Evolutionary conservation across 1,140 invertebrate genomes (phyloP).

Genomic region (Mamestra configurata): DNA sequence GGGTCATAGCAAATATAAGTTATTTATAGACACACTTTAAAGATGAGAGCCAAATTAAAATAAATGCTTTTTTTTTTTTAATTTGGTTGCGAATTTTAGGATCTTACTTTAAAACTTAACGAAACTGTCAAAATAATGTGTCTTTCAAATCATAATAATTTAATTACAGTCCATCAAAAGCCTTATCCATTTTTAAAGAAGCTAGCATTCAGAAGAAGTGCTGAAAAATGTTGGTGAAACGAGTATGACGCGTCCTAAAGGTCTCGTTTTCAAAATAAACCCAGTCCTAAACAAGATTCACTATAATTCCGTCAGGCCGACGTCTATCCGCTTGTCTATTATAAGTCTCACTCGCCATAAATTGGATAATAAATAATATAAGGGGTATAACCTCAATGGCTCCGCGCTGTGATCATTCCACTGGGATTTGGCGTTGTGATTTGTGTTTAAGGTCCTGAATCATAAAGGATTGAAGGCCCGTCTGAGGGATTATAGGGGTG

Average conservation of each 20-base stretch:
- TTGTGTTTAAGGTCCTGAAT: conserved; percentile 46
- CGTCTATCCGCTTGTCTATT: conserved; percentile 26
- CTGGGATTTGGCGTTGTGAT: conserved; percentile 4
- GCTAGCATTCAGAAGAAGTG: too few species aligned
- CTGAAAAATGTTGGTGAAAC: too few species aligned
- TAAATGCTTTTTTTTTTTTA: too few species aligned
- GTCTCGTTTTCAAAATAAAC: neutral
- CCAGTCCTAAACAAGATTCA: neutral
- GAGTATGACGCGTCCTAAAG: neutral
- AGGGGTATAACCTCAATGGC: neutral
- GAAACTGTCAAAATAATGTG: too few species aligned
- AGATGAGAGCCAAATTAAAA: neutral
- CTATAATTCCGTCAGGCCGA: conserved; percentile 1
- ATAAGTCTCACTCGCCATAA: conserved; percentile 17
- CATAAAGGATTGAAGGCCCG: neutral
- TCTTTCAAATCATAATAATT: too few species aligned
- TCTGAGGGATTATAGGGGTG: neutral
- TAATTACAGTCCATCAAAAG: too few species aligned
- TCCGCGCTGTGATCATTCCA: neutral
- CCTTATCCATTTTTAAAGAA: too few species aligned
- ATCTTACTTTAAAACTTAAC: too few species aligned
- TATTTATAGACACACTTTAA: neutral
- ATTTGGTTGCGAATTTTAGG: too few species aligned
- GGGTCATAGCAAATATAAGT: neutral
- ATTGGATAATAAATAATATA: conserved; percentile 29